These are phyloP conservation scores for Alouatta palliata DNA, from an alignment of 2,113 vertebrate genomes.

Conservation along the genomic window DNA sequence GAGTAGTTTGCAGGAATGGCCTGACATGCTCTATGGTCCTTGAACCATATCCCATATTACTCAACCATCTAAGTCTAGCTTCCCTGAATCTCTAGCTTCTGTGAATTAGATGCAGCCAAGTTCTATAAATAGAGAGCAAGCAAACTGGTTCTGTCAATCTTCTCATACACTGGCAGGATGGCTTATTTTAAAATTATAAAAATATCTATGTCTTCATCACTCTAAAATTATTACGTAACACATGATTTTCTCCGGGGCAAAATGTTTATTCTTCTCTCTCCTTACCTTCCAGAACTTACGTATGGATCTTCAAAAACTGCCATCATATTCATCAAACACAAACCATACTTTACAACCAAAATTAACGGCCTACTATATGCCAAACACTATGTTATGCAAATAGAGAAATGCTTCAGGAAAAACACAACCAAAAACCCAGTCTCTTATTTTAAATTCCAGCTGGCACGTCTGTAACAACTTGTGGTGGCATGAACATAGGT, in stretches of 20 bases:
- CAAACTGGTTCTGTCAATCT: slow-evolving; percentile 72
- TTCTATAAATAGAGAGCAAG: slow-evolving; percentile 69
- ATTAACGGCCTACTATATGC: neutral
- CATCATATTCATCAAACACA: neutral
- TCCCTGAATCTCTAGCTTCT: slow-evolving; percentile 54
- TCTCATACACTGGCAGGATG: slow-evolving; percentile 53
- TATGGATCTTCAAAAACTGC: neutral
- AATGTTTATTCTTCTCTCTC: neutral
- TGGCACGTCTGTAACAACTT: neutral
- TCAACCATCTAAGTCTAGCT: slow-evolving; percentile 57
- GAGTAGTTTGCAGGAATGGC: neutral
- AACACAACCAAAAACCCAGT: too few relatives aligned
- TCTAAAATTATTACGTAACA: slow-evolving; percentile 72
- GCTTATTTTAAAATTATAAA: slow-evolving; percentile 71
- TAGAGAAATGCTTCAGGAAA: neutral
- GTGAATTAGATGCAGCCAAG: slow-evolving; percentile 51
- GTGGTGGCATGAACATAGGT: neutral
- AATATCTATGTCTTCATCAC: slow-evolving; percentile 69
- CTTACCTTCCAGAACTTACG: neutral
- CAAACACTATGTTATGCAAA: neutral
- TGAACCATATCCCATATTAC: slow-evolving; percentile 49
- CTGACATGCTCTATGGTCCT: neutral
- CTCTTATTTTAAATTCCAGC: neutral
- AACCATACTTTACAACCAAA: neutral
- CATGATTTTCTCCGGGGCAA: slow-evolving; percentile 7